phyloP scores from a whole-genome alignment of 2,113 vertebrate species.

The Montifringilla adamsi region DNA sequence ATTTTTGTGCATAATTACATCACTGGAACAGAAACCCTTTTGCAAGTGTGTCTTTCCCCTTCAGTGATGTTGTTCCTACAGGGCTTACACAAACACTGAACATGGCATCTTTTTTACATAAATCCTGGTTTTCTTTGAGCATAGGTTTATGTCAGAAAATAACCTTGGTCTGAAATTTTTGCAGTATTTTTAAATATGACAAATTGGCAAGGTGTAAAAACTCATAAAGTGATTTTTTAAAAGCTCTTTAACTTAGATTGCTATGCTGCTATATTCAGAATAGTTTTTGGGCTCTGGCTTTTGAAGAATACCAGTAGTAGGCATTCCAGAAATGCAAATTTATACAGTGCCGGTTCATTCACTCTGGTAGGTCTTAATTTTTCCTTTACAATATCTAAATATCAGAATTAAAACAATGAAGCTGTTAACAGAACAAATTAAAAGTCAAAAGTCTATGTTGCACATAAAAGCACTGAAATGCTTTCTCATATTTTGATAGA shows the following conservation, averaged over 20 bases:
- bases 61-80: not conserved
- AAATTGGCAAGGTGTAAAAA: not conserved
- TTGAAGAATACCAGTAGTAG: not conserved
- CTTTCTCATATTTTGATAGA: not conserved
- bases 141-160: not conserved
- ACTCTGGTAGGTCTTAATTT: not conserved
- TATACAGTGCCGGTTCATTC: not conserved
- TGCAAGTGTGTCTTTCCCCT: not conserved
- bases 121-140: not conserved
- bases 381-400: not conserved
- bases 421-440: not conserved
- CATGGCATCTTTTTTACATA: not conserved
- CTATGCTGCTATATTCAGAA: not conserved
- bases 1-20: not conserved
- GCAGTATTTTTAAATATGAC: not conserved
- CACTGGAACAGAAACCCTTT: not conserved
- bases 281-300: not conserved
- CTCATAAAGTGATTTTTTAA: not conserved
- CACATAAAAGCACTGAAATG: not conserved
- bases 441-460: not conserved
- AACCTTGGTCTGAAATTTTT: not conserved
- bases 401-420: not conserved
- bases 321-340: not conserved
- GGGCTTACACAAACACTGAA: not conserved
- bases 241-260: not conserved